Evolutionary conservation across 2,888 invertebrate species (phyloP).

Genomic region (Drosophila demipolita): DNA sequence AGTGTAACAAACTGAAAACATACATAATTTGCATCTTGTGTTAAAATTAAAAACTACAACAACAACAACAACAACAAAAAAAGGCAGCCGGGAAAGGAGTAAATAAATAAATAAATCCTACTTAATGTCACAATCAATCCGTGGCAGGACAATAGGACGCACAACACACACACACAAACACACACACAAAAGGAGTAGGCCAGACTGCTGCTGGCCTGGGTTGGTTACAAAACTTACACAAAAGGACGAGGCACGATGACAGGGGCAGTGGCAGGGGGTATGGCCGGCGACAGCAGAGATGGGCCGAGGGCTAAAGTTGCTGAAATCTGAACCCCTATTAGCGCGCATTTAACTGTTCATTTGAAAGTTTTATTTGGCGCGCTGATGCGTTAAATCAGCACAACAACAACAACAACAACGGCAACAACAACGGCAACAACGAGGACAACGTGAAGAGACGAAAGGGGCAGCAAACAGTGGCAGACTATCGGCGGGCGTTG

Average conservation of each 20-base stretch:
- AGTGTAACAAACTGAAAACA: constrained; percentile 63
- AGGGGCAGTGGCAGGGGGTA: neutral
- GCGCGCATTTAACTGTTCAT: constrained; percentile 84
- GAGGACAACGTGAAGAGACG: neutral
- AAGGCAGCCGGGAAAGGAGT: constrained; percentile 59
- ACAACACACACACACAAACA: constrained; percentile 1
- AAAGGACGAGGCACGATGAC: constrained; percentile 14
- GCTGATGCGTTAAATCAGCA: constrained; percentile 84
- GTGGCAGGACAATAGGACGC: constrained; percentile 56
- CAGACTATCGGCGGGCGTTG: constrained; percentile 27
- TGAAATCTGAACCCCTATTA: constrained; percentile 84
- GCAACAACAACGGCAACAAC: constrained; percentile 2
- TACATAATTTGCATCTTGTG: constrained; percentile 80
- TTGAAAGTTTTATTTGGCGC: constrained; percentile 83
- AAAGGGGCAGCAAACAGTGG: constrained; percentile 37
- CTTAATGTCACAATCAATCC: constrained; percentile 84
- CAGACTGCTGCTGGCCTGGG: constrained; percentile 31
- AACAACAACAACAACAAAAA: constrained; percentile 31
- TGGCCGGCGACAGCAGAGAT: neutral
- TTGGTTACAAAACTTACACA: constrained; percentile 50
- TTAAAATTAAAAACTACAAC: constrained; percentile 51
- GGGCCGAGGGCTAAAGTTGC: constrained; percentile 55
- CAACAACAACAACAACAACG: constrained; percentile 37
- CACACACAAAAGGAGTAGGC: constrained; percentile 43
- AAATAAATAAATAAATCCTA: constrained; percentile 84